Evolutionary conservation across 2,888 invertebrate species (phyloP), one percentile per base, ranked within the genome.

Genomic region (Carcina quercana): DNA sequence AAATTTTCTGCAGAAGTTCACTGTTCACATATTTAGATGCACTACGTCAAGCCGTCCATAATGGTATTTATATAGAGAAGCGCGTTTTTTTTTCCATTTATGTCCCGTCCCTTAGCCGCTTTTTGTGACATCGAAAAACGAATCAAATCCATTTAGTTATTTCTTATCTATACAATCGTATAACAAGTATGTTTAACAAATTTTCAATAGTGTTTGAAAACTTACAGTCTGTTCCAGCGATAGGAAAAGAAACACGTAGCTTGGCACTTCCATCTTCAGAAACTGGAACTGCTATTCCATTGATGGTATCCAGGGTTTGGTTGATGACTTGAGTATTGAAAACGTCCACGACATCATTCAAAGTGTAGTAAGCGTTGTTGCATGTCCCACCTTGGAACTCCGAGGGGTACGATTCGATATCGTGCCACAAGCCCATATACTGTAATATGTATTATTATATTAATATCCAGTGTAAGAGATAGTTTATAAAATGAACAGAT

Each of bases 191-290:
- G n/a, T n/a, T n/a, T n/a, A n/a, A n/a, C n/a, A n/a, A n/a, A n/a
- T n/a, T n/a, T n/a, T n/a, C n/a, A n/a, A n/a, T n/a, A n/a, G n/a
- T n/a, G n/a, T n/a, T n/a, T n/a, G 13, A 8, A 10, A 14, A 40
- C 47, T 40, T 28, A 39, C 50, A 19, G 17, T 47, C 40, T 25
- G 76, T 67, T 38, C 86, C 82, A 63, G 73, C 62, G 30, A 86
- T 79, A 10, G 74, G 74, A 54, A 91, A 91, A 8, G 86, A 86
- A 64, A 89, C 90, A 1, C 84, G 75, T 0, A 91, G 85, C 15
- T 88, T 83, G 22, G 86, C 91, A 36, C 73, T 79, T 2, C 79
- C 80, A 53, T 90, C 88, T 0, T 85, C 85, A 20, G 85, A 47
- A 0, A 43, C 49, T 1, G 57, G 27, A 2, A 43, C 47, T 5